Percentiles rank a stretch among this genome's conserved stretches.
Conservation (phyloP, 2,888 invertebrate species). For the Anoplius nigerrimus region DNA sequence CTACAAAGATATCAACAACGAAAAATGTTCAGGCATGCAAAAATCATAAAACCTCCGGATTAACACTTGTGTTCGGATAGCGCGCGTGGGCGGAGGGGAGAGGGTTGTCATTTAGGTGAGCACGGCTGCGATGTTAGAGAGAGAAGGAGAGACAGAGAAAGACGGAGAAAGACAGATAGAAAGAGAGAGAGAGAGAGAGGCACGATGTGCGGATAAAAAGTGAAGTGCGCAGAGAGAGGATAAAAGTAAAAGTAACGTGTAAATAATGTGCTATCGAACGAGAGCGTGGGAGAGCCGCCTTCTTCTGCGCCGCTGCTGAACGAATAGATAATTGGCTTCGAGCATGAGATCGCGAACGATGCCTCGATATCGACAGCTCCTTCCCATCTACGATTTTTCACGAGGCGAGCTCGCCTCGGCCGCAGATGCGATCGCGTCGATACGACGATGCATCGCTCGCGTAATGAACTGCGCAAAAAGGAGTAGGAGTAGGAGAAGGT, state of each 20-base stretch:
- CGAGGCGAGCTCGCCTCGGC: too few relatives aligned
- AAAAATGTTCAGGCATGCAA: conserved; percentile 75
- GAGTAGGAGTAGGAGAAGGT: too few relatives aligned
- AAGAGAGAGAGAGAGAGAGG: conserved; percentile 3
- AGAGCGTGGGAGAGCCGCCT: background rate
- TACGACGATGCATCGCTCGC: too few relatives aligned
- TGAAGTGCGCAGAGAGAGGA: background rate
- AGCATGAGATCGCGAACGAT: too few relatives aligned
- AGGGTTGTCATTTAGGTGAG: conserved; percentile 13
- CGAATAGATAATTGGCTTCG: too few relatives aligned
- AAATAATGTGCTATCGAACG: too few relatives aligned
- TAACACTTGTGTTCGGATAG: conserved; percentile 10
- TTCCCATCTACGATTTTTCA: too few relatives aligned
- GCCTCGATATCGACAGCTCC: too few relatives aligned
- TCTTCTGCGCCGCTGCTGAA: background rate
- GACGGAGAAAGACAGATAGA: conserved; percentile 24
- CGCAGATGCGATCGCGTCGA: too few relatives aligned
- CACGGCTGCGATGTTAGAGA: conserved; percentile 19
- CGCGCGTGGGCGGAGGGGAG: conserved; percentile 10
- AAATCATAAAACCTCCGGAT: conserved; percentile 60
- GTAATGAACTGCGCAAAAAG: too few relatives aligned
- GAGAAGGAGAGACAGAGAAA: conserved; percentile 16
- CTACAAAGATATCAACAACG: conserved; percentile 76
- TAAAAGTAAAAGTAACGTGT: background rate
- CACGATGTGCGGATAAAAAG: conserved; percentile 8